These are phyloP conservation scores for Dioctria rufipes DNA, from an alignment of 2,888 invertebrate species.

Conservation along the genomic window DNA sequence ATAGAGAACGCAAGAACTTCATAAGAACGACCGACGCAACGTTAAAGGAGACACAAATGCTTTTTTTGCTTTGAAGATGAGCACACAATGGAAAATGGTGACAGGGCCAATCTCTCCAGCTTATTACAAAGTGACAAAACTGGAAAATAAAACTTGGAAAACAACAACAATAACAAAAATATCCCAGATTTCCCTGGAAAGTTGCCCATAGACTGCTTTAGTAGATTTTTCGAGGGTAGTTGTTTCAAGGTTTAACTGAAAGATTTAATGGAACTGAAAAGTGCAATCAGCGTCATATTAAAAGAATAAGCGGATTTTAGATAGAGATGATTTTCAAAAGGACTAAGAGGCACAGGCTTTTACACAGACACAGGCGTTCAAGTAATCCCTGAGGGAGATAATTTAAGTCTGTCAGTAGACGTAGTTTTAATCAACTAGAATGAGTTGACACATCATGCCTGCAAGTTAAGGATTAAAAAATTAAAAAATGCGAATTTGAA, in stretches of 20 bases:
- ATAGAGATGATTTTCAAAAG: neutral
- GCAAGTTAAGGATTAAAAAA: constrained; percentile 9
- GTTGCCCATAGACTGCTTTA: neutral
- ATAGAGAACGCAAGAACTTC: neutral
- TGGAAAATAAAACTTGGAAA: neutral
- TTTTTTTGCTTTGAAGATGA: constrained; percentile 9
- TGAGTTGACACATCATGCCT: constrained; percentile 22
- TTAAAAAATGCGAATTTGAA: too few species aligned
- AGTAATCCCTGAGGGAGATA: constrained; percentile 23
- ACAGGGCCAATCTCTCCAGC: constrained; percentile 31
- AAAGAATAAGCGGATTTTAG: constrained; percentile 33
- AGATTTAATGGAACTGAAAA: constrained; percentile 35
- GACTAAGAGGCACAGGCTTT: neutral
- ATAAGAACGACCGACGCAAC: too few species aligned
- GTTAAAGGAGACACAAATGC: constrained; percentile 12
- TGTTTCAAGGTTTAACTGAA: neutral
- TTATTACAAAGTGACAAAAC: constrained; percentile 34
- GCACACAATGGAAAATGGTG: neutral
- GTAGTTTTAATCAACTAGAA: constrained; percentile 35
- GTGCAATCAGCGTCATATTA: constrained; percentile 28
- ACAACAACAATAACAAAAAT: neutral
- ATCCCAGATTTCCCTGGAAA: neutral
- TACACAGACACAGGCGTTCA: neutral
- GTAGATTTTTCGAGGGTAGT: neutral
- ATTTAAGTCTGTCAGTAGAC: constrained; percentile 27